Evolutionary conservation across 2,888 invertebrate species (phyloP), one percentile per base, ranked within the genome.

Genomic region (Phortica magna): DNA sequence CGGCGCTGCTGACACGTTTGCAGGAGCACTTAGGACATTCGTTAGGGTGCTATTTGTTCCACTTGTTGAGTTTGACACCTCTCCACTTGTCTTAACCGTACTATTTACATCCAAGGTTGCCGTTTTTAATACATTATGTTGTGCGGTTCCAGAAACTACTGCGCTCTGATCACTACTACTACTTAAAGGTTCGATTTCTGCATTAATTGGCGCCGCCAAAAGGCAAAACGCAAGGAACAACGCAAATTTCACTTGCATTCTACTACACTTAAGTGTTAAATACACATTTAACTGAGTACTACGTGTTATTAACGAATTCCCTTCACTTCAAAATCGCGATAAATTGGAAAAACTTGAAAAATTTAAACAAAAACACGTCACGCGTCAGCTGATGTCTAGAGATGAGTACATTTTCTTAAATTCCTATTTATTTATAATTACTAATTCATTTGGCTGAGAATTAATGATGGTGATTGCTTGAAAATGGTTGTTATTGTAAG

Each of bases 1-100:
- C 9, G 79, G 31, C 17, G 73, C 9, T 12, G 77, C 41, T 65
- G 76, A 64, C 10, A 74, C 73, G n/a, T 76, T 68, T 41, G 73
- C 61, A 39, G 76, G 57, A 64, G 76, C 48, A 31, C 76, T 64
- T 10, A 64, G 68, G 71, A 71, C 79, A 17, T 41, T 65, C 65
- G 39, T 12, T 14, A 14, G 2, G 3, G 48, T 65, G 10, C 39
- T 14, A 39, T 65, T 65, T 59, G n/a, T 12, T 59, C 4, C 59
- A 59, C 31, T 31, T 31, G 59, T 4, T 19, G 59, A 3, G 19
- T 7, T 19, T 14, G n/a, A 2, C 14, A 17, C 7, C 17, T 17
- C 59, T 4, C n/a, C n/a, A 41, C 7, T 41, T 42, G 42, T 42
- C 7, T 42, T 67, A 31, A 2, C 19, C 10, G 64, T 31, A 14